Conservation (phyloP, 2,113 vertebrate genomes). For the Athene cunicularia region DNA sequence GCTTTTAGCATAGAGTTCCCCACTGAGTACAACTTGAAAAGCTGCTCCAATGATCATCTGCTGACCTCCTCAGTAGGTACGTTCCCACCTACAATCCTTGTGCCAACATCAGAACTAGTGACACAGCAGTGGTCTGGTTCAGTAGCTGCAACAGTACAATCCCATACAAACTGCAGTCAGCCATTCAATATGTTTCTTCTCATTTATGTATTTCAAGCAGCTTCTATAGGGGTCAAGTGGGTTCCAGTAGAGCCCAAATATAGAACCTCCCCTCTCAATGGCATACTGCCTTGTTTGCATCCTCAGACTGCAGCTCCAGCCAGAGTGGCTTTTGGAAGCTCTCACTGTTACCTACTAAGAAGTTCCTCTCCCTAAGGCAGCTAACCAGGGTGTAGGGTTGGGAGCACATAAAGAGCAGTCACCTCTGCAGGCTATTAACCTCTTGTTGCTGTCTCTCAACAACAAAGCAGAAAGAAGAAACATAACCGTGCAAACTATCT, state of each 20-base stretch:
- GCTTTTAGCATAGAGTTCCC: neutral
- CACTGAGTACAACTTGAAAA: neutral
- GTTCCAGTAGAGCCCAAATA: neutral
- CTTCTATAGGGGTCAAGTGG: neutral
- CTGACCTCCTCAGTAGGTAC: neutral
- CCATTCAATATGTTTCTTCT: neutral
- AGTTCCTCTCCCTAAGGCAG: neutral
- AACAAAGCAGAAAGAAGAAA: neutral
- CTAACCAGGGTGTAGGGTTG: neutral
- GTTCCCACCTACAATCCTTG: neutral
- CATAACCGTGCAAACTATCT: neutral
- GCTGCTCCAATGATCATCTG: neutral
- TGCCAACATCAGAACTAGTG: neutral
- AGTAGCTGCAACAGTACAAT: neutral
- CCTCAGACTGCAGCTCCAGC: neutral
- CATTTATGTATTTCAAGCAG: neutral
- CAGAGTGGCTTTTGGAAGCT: neutral
- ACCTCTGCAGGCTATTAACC: neutral
- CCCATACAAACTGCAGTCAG: neutral
- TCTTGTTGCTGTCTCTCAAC: neutral
- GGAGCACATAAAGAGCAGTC: neutral
- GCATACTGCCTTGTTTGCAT: neutral
- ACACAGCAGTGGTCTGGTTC: neutral
- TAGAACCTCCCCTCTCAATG: neutral
- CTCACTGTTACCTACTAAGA: neutral